Conservation (phyloP, 2,797 vertebrate species). For the Odontamblyopus rebecca region DNA sequence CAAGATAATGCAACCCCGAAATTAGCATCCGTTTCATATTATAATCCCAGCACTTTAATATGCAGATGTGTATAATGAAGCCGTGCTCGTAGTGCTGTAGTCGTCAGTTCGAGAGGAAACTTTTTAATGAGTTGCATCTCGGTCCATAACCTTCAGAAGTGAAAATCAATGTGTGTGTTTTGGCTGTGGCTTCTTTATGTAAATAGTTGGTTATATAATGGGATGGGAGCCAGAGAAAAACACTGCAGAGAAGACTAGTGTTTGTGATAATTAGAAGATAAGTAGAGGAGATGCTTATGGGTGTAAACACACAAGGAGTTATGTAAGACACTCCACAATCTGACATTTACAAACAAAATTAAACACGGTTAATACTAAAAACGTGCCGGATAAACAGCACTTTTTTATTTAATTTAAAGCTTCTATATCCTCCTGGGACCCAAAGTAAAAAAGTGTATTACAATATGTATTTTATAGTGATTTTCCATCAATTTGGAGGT, state of each 20-base stretch:
- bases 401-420: too few relatives aligned
- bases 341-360: neutral
- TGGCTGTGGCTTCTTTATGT: neutral
- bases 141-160: constrained; percentile 4
- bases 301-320: neutral
- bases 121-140: constrained; percentile 6
- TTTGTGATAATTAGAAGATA: neutral
- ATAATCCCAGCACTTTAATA: neutral
- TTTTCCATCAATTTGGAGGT: too few relatives aligned
- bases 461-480: too few relatives aligned
- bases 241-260: neutral
- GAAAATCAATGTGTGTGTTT: constrained; percentile 6
- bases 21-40: neutral
- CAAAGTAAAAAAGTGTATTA: too few relatives aligned
- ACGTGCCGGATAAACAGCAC: too few relatives aligned
- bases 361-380: neutral
- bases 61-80: constrained; percentile 3
- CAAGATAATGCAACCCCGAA: neutral
- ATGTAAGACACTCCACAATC: neutral
- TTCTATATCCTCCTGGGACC: too few relatives aligned
- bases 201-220: constrained; percentile 1
- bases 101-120: neutral
- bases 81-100: neutral
- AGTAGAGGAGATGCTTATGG: neutral
- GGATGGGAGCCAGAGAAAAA: neutral